Base-by-base conservation (phyloP, 2,113 vertebrate genomes). In the Propithecus coquereli region DNA sequence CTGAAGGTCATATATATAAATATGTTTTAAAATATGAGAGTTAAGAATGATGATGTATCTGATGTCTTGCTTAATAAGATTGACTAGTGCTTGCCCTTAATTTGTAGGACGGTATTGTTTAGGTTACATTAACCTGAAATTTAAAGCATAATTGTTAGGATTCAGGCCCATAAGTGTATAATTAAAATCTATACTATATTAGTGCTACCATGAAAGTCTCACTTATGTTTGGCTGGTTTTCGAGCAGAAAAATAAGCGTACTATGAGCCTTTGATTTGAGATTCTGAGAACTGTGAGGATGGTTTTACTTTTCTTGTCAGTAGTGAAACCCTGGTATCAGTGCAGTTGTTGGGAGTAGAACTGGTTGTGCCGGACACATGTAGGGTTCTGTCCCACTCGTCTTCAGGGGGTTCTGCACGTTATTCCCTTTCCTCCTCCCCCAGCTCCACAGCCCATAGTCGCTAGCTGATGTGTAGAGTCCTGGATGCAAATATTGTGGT, bases 91-190 rank as follows among this genome's bases (percentile, higher is more conserved):
- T 97, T 96, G 89, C 92, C 95, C 97, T 96, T 98, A 96, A 97
- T 92, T 97, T 97, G 95, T 98, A 98, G 98, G 90, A 97, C 86
- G 91, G 91, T 98, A 85, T 95, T 96, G 76, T 97, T 98, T 96
- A 97, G 94, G 96, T 98, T 97, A 96, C 63, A 57, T 93, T 95
- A 97, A 97, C 97, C 97, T 98, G 96, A 96, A 96, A 91, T 43
- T 76, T 45, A 95, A 97, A 96, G 97, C 94, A 40, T 97, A 86
- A 91, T 61, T 97, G 85, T 87, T 94, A 63, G 70, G 76, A 82
- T 77, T 92, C 96, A 74, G 91, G 92, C 87, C 93, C 96, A 22
- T 54, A 91, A 88, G 84, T 82, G 40, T 96, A 59, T 87, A 94
- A 93, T 92, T 97, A 96, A 50, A 97, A 73, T 65, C 87, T 70